A percentile compares a stretch with the other conserved stretches of the same genome.
Evolutionary conservation across 2,888 invertebrate species (phyloP).

Genomic region (Spodoptera picta): DNA sequence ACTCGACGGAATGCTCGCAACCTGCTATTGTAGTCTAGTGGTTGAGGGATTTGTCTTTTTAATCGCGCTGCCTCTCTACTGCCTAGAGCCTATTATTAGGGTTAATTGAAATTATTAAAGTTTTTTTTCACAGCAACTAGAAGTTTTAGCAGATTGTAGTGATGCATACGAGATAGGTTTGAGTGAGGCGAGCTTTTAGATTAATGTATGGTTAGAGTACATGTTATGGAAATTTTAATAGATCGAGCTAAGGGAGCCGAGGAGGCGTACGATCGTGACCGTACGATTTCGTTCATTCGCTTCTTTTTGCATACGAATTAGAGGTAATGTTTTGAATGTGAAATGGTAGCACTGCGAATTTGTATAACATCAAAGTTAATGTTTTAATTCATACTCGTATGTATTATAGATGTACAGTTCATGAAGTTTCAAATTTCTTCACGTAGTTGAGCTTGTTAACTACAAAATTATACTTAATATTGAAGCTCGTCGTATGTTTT

Average conservation of each 20-base stretch:
- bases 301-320: constrained; percentile 45
- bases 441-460: constrained; percentile 55
- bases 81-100: constrained; percentile 86
- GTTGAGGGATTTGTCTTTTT: constrained; percentile 88
- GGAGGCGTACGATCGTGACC: constrained; percentile 41
- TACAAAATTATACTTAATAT: constrained; percentile 54
- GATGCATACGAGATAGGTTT: constrained; percentile 77
- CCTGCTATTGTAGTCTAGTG: constrained; percentile 86
- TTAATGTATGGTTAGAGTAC: constrained; percentile 80
- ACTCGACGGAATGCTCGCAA: constrained; percentile 80
- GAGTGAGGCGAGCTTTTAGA: constrained; percentile 78
- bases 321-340: constrained; percentile 36
- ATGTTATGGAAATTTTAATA: constrained; percentile 81
- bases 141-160: constrained; percentile 81
- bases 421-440: constrained; percentile 48
- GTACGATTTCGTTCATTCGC: constrained; percentile 38
- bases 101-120: constrained; percentile 88
- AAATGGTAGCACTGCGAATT: constrained; percentile 11
- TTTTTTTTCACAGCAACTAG: constrained; percentile 81
- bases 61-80: constrained; percentile 81
- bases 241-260: constrained; percentile 53
- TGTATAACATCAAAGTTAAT: constrained; percentile 3
- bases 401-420: constrained; percentile 32
- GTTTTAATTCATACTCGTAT: neutral
- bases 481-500: constrained; percentile 42